Evolutionary conservation across 2,888 invertebrate genomes (phyloP).

Genomic region (Athrips mouffetella): DNA sequence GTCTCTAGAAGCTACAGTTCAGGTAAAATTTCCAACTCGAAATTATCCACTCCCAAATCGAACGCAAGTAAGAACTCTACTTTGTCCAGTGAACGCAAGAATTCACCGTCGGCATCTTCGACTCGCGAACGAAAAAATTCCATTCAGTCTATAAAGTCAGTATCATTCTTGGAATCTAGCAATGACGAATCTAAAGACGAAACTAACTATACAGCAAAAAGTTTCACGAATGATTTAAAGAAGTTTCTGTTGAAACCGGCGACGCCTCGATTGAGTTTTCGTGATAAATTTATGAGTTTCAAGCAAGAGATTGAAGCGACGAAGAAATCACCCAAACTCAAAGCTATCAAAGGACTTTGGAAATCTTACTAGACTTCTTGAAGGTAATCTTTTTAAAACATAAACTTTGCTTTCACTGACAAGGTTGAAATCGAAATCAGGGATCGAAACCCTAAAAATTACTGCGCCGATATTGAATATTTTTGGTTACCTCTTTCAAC

Average conservation of each 20-base stretch:
- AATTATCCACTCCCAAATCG: slow-evolving; percentile 38
- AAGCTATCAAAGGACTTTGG: slow-evolving; percentile 73
- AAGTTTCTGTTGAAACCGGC: slow-evolving; percentile 67
- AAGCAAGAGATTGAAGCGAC: slow-evolving; percentile 70
- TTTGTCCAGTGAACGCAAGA: slow-evolving; percentile 48
- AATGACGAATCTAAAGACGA: slow-evolving; percentile 67
- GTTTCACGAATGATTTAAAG: slow-evolving; percentile 73
- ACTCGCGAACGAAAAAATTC: slow-evolving; percentile 62
- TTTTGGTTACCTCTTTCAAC: too few relatives aligned
- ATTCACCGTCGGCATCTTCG: too few relatives aligned
- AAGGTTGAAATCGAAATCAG: not conserved
- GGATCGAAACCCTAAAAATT: too few relatives aligned
- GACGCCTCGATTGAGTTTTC: slow-evolving; percentile 61
- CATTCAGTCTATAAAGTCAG: slow-evolving; percentile 70
- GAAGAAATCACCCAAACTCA: slow-evolving; percentile 67
- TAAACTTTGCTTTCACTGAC: not conserved
- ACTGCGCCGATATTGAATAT: too few relatives aligned
- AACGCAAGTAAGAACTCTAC: slow-evolving; percentile 14
- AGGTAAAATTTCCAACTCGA: slow-evolving; percentile 35
- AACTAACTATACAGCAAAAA: slow-evolving; percentile 72
- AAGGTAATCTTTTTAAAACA: not conserved
- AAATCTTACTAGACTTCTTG: slow-evolving; percentile 58
- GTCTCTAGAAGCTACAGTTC: slow-evolving; percentile 59
- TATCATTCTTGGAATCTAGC: slow-evolving; percentile 69
- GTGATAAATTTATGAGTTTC: slow-evolving; percentile 71